Base-by-base conservation (phyloP, 2,888 invertebrate genomes). In the Acleris holmiana region DNA sequence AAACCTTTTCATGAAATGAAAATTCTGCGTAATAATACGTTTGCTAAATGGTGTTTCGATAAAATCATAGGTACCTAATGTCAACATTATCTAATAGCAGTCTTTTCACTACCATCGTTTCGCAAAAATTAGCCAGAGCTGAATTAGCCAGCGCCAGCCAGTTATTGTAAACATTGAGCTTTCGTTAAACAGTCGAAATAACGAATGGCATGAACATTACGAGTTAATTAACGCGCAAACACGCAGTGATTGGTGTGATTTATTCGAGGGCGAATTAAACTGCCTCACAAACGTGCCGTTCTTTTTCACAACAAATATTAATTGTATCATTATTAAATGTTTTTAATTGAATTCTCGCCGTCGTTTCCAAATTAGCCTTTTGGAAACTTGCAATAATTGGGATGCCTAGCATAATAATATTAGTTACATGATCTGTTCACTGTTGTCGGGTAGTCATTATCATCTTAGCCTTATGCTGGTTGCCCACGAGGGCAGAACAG, bases 201-300 rank as follows among this genome's bases (percentile, higher is more conserved):
- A 50, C 62, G 50, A 68, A 66, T 62, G 29, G 60, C 64, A 47
- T 40, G 60, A 51, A 61, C 60, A 59, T 55, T 35, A 48, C 54
- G 25, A 67, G 67, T 71, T 72, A 73, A 73, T 73, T 69, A 71
- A 69, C 66, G 50, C 47, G 58, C 67, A 72, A 70, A 70, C 65
- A 69, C 51, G 48, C 46, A 21, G 57, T 44, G 68, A 67, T 71
- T 69, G 67, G 67, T 35, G 56, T 68, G 71, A 72, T 72, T 69
- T 71, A 71, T 69, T 54, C 60, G 53, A 44, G 40, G 50, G 46
- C 19, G 29, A 51, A 62, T 66, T 66, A 51, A 54, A 53, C 23
- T 44, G 56, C 35, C 18, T 63, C 57, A 64, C 56, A 61, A 64
- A 57, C 49, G 19, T 41, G 53, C 49, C 44, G 46, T 40, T 25